Evolutionary conservation across 2,113 vertebrate genomes (phyloP), one percentile per base, ranked within the genome.

Genomic region (Spermophilus dauricus): DNA sequence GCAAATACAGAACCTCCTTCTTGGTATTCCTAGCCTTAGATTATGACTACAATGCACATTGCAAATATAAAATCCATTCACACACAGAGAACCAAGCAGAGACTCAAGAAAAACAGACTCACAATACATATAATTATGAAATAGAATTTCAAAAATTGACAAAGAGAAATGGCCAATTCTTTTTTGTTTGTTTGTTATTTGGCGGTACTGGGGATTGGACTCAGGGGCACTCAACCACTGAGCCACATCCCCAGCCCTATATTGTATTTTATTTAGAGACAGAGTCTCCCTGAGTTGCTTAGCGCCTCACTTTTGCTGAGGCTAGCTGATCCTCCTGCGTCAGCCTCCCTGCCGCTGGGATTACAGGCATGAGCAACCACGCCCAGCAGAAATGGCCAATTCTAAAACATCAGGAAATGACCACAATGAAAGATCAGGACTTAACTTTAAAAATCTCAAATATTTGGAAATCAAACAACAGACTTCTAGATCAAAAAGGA

Each of bases 391-490:
- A 91, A 91, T 39, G 42, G 37, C 65, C 26, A 91, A 61, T 87
- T 94, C 37, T 42, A 76, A 86, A 94, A 82, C 10, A 69, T 48
- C 26, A 39, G 58, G n/a, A 56, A 63, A 51, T 80, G 73, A 34
- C 7, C 28, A 24, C 56, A 65, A 17, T 81, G 17, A 17, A 48
- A 53, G 14, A 53, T n/a, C 28, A 42, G 4, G 51, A 13, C 3
- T 14, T 69, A 72, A 86, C 24, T n/a, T 16, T 48, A 53, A 91
- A 89, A 81, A 73, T 73, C 14, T 63, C 34, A 42, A 48, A 61
- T 63, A 42, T 95, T 86, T 86, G 20, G 42, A 86, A 86, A 80
- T 72, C 42, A 91, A 95, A 90, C 26, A 91, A 11, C 51, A 28
- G 28, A 58, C 42, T 80, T 86, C 9, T 95, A 14, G 28, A 34